phyloP scores from a whole-genome alignment of 2,888 invertebrate genomes.

The Kryphioiulus occultus region DNA sequence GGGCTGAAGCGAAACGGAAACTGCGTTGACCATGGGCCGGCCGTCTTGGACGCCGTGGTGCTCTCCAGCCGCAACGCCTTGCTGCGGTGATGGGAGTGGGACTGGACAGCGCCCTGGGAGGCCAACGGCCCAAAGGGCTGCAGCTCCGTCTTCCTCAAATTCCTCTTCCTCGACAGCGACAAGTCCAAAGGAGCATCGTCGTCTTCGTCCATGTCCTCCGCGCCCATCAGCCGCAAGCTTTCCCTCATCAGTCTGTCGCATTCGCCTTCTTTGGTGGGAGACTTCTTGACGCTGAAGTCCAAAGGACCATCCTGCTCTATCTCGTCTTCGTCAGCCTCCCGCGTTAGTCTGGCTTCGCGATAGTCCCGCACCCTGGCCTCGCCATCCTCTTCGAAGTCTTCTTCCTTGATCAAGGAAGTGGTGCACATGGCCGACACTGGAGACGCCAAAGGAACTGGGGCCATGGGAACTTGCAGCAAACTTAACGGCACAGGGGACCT shows the following conservation, averaged over 20 bases:
- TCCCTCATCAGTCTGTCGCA: conserved; percentile 45
- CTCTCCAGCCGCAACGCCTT: conserved; percentile 51
- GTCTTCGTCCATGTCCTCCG: conserved; percentile 64
- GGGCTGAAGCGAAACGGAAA: conserved; percentile 54
- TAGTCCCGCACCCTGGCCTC: not conserved
- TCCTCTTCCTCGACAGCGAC: conserved; percentile 74
- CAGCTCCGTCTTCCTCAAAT: not conserved
- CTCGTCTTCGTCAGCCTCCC: not conserved
- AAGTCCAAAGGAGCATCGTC: conserved; percentile 78
- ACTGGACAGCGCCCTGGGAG: not conserved
- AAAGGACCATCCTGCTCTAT: conserved; percentile 61
- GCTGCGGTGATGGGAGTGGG: conserved; percentile 39
- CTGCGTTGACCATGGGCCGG: conserved; percentile 53
- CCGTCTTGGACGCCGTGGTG: conserved; percentile 35
- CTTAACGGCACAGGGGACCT: not conserved
- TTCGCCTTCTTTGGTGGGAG: conserved; percentile 15
- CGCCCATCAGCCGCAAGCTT: conserved; percentile 57
- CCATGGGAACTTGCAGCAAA: not conserved
- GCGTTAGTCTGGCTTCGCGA: not conserved
- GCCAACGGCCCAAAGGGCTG: not conserved
- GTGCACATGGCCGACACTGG: not conserved
- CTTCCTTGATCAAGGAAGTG: not conserved
- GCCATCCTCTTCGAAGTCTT: not conserved
- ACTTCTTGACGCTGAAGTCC: conserved; percentile 79
- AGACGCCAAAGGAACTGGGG: not conserved